Conservation (phyloP, 2,113 vertebrate species). For the Raja brachyura region DNA sequence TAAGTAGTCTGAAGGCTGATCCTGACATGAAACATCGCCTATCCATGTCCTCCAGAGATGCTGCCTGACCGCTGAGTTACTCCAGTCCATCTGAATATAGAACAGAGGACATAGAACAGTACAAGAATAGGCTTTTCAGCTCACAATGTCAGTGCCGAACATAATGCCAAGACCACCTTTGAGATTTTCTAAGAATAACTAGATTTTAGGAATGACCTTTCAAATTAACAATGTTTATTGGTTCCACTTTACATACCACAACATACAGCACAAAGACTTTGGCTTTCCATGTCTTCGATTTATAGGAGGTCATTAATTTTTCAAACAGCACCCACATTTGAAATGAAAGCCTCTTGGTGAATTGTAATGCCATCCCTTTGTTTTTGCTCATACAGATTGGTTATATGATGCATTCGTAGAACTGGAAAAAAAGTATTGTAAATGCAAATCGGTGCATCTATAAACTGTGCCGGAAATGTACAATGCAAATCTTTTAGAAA, state of each 20-base stretch:
- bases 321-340: neutral
- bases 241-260: neutral
- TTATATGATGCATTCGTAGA: neutral
- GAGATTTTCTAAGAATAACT: neutral
- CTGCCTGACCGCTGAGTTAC: too few relatives aligned
- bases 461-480: constrained; percentile 28
- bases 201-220: neutral
- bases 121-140: too few relatives aligned
- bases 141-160: too few relatives aligned
- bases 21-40: too few relatives aligned
- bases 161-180: too few relatives aligned
- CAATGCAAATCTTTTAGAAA: constrained; percentile 34
- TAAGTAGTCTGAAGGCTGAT: too few relatives aligned
- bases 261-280: neutral
- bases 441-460: constrained; percentile 21
- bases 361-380: constrained; percentile 8
- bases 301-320: constrained; percentile 19
- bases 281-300: neutral
- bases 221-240: neutral
- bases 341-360: neutral
- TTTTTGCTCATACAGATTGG: neutral
- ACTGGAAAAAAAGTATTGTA: neutral
- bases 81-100: too few relatives aligned
- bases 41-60: too few relatives aligned
- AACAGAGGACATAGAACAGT: too few relatives aligned